phyloP scores from a whole-genome alignment of 2,797 vertebrate species.

The Megaceryle alcyon region DNA sequence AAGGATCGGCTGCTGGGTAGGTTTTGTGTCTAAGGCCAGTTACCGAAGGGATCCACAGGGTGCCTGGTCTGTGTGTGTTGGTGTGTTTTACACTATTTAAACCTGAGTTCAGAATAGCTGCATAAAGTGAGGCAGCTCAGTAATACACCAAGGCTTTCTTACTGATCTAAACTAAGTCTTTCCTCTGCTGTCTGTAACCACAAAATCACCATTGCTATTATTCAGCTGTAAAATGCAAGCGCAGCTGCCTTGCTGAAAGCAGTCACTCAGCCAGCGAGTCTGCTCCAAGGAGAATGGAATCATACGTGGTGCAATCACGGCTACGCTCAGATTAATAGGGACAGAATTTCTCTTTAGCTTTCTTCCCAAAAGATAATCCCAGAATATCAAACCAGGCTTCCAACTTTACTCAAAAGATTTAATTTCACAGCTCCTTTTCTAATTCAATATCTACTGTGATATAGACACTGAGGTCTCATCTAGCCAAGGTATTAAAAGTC shows the following conservation, averaged over 20 bases:
- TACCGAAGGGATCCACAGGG: background rate
- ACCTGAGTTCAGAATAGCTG: background rate
- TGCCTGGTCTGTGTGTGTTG: too few species aligned
- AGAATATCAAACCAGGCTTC: background rate
- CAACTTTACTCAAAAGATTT: background rate
- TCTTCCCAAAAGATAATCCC: background rate
- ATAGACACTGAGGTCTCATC: background rate
- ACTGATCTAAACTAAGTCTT: background rate
- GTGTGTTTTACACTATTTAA: background rate
- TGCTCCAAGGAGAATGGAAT: background rate
- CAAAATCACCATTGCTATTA: background rate
- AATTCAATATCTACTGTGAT: background rate
- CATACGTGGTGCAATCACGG: rapidly evolving
- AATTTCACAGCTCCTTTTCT: background rate
- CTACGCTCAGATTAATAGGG: background rate
- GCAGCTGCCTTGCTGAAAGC: background rate
- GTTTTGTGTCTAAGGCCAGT: background rate
- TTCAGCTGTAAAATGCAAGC: background rate
- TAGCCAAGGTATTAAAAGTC: background rate
- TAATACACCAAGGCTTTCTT: background rate
- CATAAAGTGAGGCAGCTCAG: background rate
- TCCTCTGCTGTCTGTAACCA: background rate
- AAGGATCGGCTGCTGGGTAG: background rate
- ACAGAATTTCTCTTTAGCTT: background rate
- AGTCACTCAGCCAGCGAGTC: background rate